These are phyloP conservation scores for Phyllotreta striolata DNA, from an alignment of 2,888 invertebrate genomes.

Conservation along the genomic window DNA sequence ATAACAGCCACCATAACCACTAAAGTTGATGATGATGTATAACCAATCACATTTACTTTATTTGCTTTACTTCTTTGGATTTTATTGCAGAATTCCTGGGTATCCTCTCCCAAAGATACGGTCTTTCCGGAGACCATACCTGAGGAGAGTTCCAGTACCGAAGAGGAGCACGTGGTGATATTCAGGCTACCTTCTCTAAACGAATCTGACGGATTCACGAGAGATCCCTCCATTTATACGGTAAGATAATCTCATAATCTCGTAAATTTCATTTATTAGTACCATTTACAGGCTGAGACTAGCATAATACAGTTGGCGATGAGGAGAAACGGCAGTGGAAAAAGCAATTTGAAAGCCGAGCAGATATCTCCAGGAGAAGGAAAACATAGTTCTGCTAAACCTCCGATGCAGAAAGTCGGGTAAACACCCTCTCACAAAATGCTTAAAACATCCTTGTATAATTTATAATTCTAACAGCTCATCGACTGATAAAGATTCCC, in stretches of 20 bases:
- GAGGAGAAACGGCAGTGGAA: constrained; percentile 62
- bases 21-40: constrained; percentile 68
- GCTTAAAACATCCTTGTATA: constrained; percentile 1
- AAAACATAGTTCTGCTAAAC: constrained; percentile 57
- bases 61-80: constrained; percentile 35
- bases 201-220: constrained; percentile 74
- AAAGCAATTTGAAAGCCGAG: constrained; percentile 62
- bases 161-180: constrained; percentile 92
- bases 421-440: constrained; percentile 50
- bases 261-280: background rate
- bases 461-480: constrained; percentile 55
- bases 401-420: constrained; percentile 70
- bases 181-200: constrained; percentile 81
- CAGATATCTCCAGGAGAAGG: constrained; percentile 61
- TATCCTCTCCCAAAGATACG: constrained; percentile 87
- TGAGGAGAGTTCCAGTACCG: constrained; percentile 91
- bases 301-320: constrained; percentile 76
- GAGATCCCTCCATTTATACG: constrained; percentile 82
- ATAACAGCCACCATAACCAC: constrained; percentile 61
- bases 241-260: constrained; percentile 61
- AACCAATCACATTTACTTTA: constrained; percentile 16
- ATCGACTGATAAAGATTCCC: constrained; percentile 81
- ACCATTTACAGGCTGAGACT: constrained; percentile 71
- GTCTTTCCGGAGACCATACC: constrained; percentile 92
- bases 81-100: constrained; percentile 70